A percentile compares a stretch with the other conserved stretches of the same genome.
phyloP scores from a whole-genome alignment of 1,140 invertebrate species.

The Carcinoscorpius rotundicauda region DNA sequence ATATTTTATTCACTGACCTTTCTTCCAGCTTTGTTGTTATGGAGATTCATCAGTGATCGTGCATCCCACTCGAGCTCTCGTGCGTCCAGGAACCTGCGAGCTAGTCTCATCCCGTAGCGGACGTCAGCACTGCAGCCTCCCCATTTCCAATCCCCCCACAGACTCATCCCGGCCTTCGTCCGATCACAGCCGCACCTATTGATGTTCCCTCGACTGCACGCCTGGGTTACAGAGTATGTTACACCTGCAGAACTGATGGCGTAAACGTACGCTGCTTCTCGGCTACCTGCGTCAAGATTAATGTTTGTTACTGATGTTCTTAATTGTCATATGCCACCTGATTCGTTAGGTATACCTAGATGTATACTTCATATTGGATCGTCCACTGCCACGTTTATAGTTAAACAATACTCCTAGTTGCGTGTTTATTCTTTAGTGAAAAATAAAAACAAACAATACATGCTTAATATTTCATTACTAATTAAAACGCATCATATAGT shows the following conservation, averaged over 20 bases:
- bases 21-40: constrained; percentile 88
- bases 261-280: constrained; percentile 83
- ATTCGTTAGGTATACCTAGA: no score
- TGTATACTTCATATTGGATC: no score
- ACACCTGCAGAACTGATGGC: constrained; percentile 79
- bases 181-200: constrained; percentile 70
- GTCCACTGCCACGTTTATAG: no score
- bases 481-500: no score
- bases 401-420: no score
- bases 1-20: constrained; percentile 42
- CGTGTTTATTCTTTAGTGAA: no score
- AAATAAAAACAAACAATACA: no score
- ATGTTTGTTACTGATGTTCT: no score
- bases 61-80: constrained; percentile 64
- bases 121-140: constrained; percentile 83
- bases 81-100: constrained; percentile 67
- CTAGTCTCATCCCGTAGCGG: constrained; percentile 69
- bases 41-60: constrained; percentile 76
- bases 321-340: no score
- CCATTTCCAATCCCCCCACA: constrained; percentile 60
- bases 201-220: constrained; percentile 76
- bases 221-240: constrained; percentile 70
- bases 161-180: constrained; percentile 19
- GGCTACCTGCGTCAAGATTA: constrained; percentile 51
- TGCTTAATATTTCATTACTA: no score